Evolutionary conservation across 2,797 vertebrate species (phyloP), one percentile per base, ranked within the genome.

Genomic region (Lerista edwardsae): DNA sequence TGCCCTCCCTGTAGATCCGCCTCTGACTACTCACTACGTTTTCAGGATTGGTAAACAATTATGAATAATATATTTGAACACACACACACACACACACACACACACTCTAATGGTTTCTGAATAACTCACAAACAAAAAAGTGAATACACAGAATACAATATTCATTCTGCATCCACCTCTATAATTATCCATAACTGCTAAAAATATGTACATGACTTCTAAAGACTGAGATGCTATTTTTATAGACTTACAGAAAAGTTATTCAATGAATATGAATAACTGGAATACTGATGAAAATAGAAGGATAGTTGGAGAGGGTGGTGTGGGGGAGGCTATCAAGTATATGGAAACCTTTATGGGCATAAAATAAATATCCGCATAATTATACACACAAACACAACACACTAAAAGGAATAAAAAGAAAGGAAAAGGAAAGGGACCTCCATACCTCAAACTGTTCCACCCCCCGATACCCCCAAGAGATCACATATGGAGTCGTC

Each of bases 121-220:
- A 73, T 84, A 55, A 84, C 79, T 79, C 69, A 84, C 59, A 74
- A 78, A 79, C 75, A 84, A 84, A 79, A 71, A 78, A 74, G 76
- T 25, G 73, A 79, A 79, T 65, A 39, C 59, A 79, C 44, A 57
- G 31, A 73, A 79, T 74, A 10, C 44, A 84, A 79, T 84, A 84
- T 84, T 84, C 76, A 79, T 65, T 64, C 59, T 55, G 76, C 59
- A 51, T 44, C 68, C 68, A 79, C 68, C 68, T 84, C 76, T 84
- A 74, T 79, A 79, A 84, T 84, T 84, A 84, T 84, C 76, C 41
- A 27, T 84, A 55, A 79, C 23, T 51, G 75, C 83, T 79, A 84
- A 73, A 84, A 73, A 84, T 84, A 84, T 19, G 29, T 17, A 19
- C 31, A 51, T 61, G n/a, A 44, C 23, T 62, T 78, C 39, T 72